Evolutionary conservation across 1,140 invertebrate species (phyloP).

Genomic region (Lepidurus packardi): DNA sequence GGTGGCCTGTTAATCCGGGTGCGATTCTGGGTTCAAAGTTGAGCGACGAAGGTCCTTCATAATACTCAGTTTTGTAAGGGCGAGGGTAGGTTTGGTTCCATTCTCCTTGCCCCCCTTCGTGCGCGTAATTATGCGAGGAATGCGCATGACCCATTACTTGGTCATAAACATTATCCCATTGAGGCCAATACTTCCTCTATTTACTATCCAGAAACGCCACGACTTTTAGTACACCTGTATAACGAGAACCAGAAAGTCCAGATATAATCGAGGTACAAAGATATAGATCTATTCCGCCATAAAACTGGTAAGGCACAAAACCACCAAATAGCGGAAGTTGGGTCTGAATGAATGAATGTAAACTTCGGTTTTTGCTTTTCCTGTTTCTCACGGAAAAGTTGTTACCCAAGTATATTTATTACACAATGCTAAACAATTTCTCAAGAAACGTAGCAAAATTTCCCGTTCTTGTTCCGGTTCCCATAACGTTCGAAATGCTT

Average conservation of each 20-base stretch:
- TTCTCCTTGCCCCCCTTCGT: background rate
- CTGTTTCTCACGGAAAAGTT: slow-evolving; percentile 6
- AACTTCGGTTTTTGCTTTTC: background rate
- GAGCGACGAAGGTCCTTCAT: slow-evolving; percentile 11
- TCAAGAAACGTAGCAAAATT: background rate
- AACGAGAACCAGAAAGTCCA: background rate
- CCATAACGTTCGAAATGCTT: background rate
- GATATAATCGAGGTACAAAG: background rate
- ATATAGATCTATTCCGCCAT: background rate
- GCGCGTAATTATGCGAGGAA: background rate
- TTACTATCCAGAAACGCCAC: background rate
- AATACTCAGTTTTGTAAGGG: background rate
- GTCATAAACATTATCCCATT: background rate
- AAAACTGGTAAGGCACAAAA: background rate
- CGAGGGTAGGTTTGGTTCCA: slow-evolving; percentile 6
- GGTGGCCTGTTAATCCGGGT: background rate
- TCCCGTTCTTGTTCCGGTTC: background rate
- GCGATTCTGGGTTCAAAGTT: slow-evolving; percentile 3
- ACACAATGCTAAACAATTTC: background rate
- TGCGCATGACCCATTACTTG: slow-evolving; percentile 5
- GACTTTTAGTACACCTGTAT: background rate
- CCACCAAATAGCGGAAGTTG: slow-evolving; percentile 11
- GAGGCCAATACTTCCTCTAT: background rate
- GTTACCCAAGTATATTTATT: background rate
- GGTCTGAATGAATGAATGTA: background rate